Conservation (phyloP, 2,113 vertebrate species). For the Lepus americanus region DNA sequence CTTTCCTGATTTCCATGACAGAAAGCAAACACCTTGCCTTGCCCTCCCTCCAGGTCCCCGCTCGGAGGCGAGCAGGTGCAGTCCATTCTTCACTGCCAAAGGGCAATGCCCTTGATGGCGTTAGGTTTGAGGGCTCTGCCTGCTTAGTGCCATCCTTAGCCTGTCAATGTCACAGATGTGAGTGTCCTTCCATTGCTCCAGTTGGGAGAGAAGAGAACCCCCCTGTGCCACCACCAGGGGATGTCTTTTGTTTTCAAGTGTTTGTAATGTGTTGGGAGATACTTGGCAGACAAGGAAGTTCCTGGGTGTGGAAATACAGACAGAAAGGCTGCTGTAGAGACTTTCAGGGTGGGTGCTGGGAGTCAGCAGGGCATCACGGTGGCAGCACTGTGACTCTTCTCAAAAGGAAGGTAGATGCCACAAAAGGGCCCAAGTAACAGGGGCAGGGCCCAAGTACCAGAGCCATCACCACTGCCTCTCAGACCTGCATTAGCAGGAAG, state of each 20-base stretch:
- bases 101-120: not conserved
- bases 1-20: constrained; percentile 24
- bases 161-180: not conserved
- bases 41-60: not conserved
- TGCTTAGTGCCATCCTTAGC: not conserved
- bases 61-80: not conserved
- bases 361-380: not conserved
- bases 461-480: too few species aligned
- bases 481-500: too few species aligned
- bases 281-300: not conserved
- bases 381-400: not conserved
- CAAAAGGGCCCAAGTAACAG: not conserved
- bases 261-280: not conserved
- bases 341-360: not conserved
- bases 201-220: not conserved
- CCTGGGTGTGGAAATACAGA: not conserved
- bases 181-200: not conserved
- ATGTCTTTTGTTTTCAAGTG: not conserved
- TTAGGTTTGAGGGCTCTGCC: not conserved
- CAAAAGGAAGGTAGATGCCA: not conserved
- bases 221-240: not conserved
- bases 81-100: not conserved
- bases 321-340: not conserved
- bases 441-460: too few species aligned
- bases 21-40: not conserved